phyloP scores from a whole-genome alignment of 2,797 vertebrate genomes.

The Rhodeus uyekii region DNA sequence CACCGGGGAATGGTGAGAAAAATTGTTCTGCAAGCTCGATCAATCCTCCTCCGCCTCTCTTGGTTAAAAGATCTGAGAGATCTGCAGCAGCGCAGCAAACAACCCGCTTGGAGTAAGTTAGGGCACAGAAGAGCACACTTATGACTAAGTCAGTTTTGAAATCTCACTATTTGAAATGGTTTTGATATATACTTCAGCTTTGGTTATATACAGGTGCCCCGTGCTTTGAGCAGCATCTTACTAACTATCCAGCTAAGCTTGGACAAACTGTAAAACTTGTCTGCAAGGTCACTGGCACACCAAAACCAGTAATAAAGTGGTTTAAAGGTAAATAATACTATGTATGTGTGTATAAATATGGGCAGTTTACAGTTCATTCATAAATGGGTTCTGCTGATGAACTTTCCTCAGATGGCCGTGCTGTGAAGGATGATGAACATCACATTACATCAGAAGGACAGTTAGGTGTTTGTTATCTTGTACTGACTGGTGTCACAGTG shows the following conservation, averaged over 20 bases:
- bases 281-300: constrained; percentile 87
- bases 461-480: constrained; percentile 84
- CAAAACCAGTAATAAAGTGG: constrained; percentile 87
- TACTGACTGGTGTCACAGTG: constrained; percentile 85
- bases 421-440: constrained; percentile 88
- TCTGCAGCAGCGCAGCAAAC: constrained; percentile 84
- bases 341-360: background rate
- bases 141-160: background rate
- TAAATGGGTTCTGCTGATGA: constrained; percentile 1
- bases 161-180: background rate
- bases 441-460: constrained; percentile 91
- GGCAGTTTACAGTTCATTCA: background rate
- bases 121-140: background rate
- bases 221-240: constrained; percentile 84
- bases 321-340: constrained; percentile 84
- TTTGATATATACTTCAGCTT: too few species aligned
- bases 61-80: constrained; percentile 94
- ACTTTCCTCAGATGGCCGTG: constrained; percentile 81
- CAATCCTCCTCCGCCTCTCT: constrained; percentile 86
- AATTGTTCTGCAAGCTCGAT: constrained; percentile 89
- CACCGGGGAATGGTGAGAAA: constrained; percentile 90
- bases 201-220: constrained; percentile 78
- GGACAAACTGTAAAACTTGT: constrained; percentile 93
- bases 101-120: constrained; percentile 84
- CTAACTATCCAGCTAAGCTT: constrained; percentile 83